phyloP scores from a whole-genome alignment of 2,888 invertebrate species.

The Mythimna impura region DNA sequence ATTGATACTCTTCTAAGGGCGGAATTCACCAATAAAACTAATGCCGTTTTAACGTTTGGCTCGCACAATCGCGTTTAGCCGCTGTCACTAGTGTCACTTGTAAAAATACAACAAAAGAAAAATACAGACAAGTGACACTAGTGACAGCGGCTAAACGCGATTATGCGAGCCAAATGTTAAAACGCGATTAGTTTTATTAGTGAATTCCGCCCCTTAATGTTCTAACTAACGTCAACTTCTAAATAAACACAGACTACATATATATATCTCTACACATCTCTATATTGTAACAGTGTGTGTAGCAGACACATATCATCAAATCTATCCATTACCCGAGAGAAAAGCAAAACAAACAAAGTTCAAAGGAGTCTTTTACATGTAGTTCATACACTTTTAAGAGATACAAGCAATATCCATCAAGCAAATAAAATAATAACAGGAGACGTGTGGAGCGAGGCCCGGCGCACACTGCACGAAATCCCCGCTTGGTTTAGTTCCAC shows the following conservation, averaged over 20 bases:
- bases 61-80: too few species aligned
- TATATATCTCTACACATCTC: neutral
- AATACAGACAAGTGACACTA: too few species aligned
- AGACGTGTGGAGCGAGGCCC: slow-evolving; percentile 49
- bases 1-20: too few species aligned
- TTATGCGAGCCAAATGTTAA: too few species aligned
- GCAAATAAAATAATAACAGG: slow-evolving; percentile 74
- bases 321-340: slow-evolving; percentile 43
- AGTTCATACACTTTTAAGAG: slow-evolving; percentile 67
- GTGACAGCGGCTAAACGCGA: too few species aligned
- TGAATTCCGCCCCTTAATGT: too few species aligned
- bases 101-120: too few species aligned
- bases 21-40: too few species aligned
- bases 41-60: too few species aligned
- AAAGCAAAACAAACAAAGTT: slow-evolving; percentile 55
- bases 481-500: slow-evolving; percentile 68
- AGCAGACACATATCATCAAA: slow-evolving; percentile 47
- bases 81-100: too few species aligned
- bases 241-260: slow-evolving; percentile 20
- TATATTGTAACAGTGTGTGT: slow-evolving; percentile 13
- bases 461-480: slow-evolving; percentile 67
- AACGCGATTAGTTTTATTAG: too few species aligned
- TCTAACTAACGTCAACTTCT: neutral
- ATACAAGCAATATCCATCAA: slow-evolving; percentile 75
- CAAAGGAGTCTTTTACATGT: slow-evolving; percentile 58